Base-by-base conservation (phyloP, 1,140 invertebrate species). In the Atopsyche davidsoni region DNA sequence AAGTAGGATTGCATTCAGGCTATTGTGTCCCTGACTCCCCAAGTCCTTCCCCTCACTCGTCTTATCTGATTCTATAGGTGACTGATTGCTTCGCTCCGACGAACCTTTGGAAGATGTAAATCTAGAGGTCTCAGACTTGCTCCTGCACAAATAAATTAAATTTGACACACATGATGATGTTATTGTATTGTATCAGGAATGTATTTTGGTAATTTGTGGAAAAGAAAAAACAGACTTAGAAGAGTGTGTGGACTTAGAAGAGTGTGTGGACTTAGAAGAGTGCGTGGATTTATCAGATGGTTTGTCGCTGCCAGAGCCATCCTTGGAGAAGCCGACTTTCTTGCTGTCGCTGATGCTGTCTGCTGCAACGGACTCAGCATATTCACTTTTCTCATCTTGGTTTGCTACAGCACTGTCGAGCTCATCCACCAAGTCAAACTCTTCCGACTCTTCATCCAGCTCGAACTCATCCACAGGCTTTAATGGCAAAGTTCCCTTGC, bases 281-380 rank as follows among this genome's bases (percentile, higher is more conserved):
- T 4, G 24, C 6, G 34, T 17, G 35, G 19, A 10, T 36, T 25
- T 10, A 17, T 21, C 13, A 46, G 32, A 11, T 38, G 14, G n/a
- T 46, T 22, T 24, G 45, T 35, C 6, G 34, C 34, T 23, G 36
- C 39, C 2, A 46, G 6, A n/a, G 14, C 36, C 34, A 16, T 23
- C 13, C 13, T 38, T 13, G 32, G 39, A 34, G 11, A 23, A 10
- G 2, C 10, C 40, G n/a, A 14, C 22, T 6, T 34, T 19, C 23
- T 23, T 28, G 4, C n/a, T 7, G 3, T 17, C 31, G n/a, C 23
- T n/a, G 21, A 18, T 16, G 13, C 21, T 10, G 3, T 17, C 14
- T 19, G 4, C 14, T 18, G 9, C 16, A 9, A 25, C 32, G 14
- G 23, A 18, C 35, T 45, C 40, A 25, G 16, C 17, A 24, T 21